Percentiles rank a stretch among this genome's conserved stretches.
phyloP scores from a whole-genome alignment of 2,888 invertebrate genomes.

The Melitaea athalia region DNA sequence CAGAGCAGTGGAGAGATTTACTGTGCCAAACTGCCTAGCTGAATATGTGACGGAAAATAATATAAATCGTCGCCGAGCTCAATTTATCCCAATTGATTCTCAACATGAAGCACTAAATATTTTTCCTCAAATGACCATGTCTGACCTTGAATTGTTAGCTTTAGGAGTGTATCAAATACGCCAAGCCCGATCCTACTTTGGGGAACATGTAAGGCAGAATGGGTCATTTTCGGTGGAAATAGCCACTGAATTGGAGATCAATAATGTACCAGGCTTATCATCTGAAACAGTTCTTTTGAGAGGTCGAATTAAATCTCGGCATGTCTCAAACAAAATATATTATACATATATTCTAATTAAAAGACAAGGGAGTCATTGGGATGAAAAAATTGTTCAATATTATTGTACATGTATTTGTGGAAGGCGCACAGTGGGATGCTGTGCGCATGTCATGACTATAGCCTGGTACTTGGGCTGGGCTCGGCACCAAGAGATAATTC shows the following conservation, averaged over 20 bases:
- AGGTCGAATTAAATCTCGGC: neutral
- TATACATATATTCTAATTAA: neutral
- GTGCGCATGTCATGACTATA: neutral
- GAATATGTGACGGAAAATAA: conserved; percentile 10
- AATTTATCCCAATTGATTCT: conserved; percentile 3
- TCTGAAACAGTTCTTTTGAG: neutral
- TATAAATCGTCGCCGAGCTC: conserved; percentile 16
- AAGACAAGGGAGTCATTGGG: neutral
- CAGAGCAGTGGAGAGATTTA: neutral
- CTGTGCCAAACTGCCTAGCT: conserved; percentile 14
- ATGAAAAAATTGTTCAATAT: neutral
- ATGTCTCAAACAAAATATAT: neutral
- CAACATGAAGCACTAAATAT: neutral
- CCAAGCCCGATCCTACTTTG: neutral
- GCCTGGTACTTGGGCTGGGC: neutral
- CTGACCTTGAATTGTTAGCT: neutral
- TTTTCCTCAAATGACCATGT: neutral
- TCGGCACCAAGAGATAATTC: neutral
- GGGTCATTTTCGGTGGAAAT: neutral
- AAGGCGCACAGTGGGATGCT: neutral
- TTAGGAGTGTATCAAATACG: neutral
- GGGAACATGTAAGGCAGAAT: too few relatives aligned
- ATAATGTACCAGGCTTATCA: neutral
- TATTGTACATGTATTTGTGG: neutral
- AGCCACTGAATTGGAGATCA: neutral